phyloP scores from a whole-genome alignment of 2,113 vertebrate genomes.

The Thalassarche chlororhynchos region DNA sequence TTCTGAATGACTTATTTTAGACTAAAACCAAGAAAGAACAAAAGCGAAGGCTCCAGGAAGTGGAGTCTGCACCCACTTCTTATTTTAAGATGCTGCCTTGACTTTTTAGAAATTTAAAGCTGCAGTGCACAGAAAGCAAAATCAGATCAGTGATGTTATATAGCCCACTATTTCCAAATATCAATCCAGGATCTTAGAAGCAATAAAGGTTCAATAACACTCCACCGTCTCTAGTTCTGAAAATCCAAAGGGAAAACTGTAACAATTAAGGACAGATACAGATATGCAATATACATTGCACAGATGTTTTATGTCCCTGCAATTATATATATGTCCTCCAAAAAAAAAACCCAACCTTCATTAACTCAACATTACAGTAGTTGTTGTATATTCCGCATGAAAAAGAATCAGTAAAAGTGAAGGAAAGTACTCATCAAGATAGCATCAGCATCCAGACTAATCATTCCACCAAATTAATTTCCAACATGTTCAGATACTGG shows the following conservation, averaged over 20 bases:
- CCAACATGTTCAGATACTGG: not conserved
- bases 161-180: not conserved
- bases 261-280: constrained; percentile 46
- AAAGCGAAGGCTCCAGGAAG: constrained; percentile 33
- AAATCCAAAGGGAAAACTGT: constrained; percentile 25
- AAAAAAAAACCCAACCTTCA: constrained; percentile 26
- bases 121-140: not conserved
- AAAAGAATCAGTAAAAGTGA: not conserved
- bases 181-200: not conserved
- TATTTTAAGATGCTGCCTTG: constrained; percentile 23
- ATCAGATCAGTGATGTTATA: not conserved
- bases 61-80: not conserved
- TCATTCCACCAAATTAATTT: constrained; percentile 41
- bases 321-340: constrained; percentile 48
- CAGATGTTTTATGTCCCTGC: constrained; percentile 66
- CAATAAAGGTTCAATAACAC: constrained; percentile 47
- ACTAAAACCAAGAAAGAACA: constrained; percentile 30
- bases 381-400: not conserved
- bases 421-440: not conserved
- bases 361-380: constrained; percentile 36
- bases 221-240: constrained; percentile 2
- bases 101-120: constrained; percentile 50
- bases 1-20: constrained; percentile 51
- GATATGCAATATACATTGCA: constrained; percentile 44
- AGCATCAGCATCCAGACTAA: constrained; percentile 9